Conservation (phyloP, 2,113 vertebrate genomes). For the Elachura formosa region DNA sequence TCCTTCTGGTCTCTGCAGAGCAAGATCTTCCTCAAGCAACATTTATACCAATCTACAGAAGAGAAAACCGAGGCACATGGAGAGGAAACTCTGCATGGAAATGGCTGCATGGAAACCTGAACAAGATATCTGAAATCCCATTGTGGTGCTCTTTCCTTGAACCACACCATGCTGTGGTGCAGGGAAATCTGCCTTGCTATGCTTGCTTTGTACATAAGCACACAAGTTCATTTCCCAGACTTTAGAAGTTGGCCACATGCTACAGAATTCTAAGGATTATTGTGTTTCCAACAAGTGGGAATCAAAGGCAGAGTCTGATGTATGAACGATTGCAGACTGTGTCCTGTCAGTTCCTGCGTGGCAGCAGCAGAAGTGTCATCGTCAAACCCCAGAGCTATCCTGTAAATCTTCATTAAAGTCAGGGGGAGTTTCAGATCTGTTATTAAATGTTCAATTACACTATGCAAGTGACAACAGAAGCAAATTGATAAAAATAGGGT, state of each 20-base stretch:
- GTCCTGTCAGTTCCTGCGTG: background rate
- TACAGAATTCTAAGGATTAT: background rate
- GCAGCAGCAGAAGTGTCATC: background rate
- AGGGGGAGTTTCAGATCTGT: background rate
- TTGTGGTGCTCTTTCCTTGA: background rate
- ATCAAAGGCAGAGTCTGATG: background rate
- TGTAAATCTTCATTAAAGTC: conserved; percentile 5
- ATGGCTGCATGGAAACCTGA: background rate
- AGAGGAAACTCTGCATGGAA: background rate
- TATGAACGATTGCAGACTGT: accelerated
- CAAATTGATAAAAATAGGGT: conserved; percentile 4
- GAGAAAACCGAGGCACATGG: background rate
- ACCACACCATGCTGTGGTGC: accelerated
- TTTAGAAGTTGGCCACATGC: background rate
- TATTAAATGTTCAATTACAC: conserved; percentile 20
- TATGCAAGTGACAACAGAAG: conserved; percentile 16
- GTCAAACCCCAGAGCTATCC: background rate
- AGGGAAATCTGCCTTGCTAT: background rate
- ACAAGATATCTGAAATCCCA: background rate
- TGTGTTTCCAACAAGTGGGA: background rate
- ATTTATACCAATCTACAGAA: background rate
- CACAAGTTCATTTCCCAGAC: background rate
- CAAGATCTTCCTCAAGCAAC: background rate
- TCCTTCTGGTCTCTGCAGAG: background rate
- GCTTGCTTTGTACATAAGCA: background rate